Conservation (phyloP, 2,113 vertebrate genomes). For the Lophura nycthemera region DNA sequence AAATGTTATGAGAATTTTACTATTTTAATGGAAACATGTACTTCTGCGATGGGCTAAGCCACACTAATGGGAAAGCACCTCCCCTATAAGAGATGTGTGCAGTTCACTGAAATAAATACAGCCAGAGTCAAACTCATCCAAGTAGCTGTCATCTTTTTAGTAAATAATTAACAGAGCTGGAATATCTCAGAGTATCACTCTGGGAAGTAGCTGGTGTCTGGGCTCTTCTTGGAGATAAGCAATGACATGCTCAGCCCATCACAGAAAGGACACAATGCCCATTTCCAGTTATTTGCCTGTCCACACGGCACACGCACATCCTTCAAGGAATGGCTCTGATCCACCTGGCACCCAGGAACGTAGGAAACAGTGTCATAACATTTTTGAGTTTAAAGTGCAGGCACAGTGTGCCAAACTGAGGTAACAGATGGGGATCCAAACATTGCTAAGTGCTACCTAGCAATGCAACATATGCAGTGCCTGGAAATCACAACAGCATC, state of each 20-base stretch:
- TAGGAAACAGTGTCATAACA: slow-evolving; percentile 64
- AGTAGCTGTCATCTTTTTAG: neutral
- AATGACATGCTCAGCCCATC: neutral
- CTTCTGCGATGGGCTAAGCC: neutral
- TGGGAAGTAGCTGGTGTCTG: slow-evolving; percentile 33
- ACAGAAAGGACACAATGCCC: slow-evolving; percentile 36
- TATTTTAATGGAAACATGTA: neutral
- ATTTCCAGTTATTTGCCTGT: slow-evolving; percentile 47
- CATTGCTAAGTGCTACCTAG: slow-evolving; percentile 72
- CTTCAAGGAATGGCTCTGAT: slow-evolving; percentile 68
- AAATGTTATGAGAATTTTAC: fast-evolving
- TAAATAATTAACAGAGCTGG: slow-evolving; percentile 57
- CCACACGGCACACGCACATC: neutral
- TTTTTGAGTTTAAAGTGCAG: slow-evolving; percentile 70
- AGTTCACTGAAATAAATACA: neutral
- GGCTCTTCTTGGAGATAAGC: neutral
- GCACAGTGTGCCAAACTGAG: slow-evolving; percentile 66
- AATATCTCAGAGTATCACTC: neutral
- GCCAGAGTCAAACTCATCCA: neutral
- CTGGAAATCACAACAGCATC: slow-evolving; percentile 51
- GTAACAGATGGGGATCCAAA: slow-evolving; percentile 73
- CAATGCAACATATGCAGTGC: slow-evolving; percentile 71
- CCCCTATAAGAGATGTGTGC: neutral
- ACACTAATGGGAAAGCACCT: neutral
- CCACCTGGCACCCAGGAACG: slow-evolving; percentile 69